Conservation (phyloP, 2,113 vertebrate species). For the Ceratotherium simum region DNA sequence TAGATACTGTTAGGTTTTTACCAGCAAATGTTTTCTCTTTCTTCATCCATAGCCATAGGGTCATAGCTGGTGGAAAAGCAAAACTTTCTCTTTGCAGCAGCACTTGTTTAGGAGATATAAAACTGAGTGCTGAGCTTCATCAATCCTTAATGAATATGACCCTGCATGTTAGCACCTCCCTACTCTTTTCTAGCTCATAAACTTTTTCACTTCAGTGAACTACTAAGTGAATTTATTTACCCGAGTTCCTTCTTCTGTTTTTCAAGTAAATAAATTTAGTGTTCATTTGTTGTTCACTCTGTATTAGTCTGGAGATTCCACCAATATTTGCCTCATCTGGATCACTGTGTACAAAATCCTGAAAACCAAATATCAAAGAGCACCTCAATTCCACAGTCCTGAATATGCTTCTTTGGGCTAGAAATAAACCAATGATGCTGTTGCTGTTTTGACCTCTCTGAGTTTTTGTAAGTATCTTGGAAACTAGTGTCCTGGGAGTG, state of each 20-base stretch:
- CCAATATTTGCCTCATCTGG: background rate
- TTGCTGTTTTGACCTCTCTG: no score
- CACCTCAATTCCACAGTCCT: no score
- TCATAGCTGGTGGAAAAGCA: background rate
- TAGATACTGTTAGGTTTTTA: background rate
- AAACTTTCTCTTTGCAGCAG: background rate
- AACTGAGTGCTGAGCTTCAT: accelerated
- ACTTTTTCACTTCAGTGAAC: background rate
- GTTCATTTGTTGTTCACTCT: background rate
- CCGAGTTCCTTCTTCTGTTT: background rate
- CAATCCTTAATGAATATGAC: no score
- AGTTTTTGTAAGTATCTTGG: no score
- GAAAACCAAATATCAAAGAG: background rate
- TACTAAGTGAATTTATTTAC: background rate
- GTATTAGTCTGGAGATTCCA: background rate
- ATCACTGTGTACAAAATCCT: background rate
- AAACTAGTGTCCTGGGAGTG: no score
- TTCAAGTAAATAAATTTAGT: background rate
- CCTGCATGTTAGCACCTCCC: no score
- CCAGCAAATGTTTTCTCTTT: background rate
- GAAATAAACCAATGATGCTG: background rate
- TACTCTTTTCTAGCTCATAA: background rate
- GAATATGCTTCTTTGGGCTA: background rate
- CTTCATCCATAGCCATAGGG: background rate
- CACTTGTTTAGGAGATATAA: background rate